Evolutionary conservation across 2,888 invertebrate species (phyloP).

Genomic region (Tuberolachnus salignus): DNA sequence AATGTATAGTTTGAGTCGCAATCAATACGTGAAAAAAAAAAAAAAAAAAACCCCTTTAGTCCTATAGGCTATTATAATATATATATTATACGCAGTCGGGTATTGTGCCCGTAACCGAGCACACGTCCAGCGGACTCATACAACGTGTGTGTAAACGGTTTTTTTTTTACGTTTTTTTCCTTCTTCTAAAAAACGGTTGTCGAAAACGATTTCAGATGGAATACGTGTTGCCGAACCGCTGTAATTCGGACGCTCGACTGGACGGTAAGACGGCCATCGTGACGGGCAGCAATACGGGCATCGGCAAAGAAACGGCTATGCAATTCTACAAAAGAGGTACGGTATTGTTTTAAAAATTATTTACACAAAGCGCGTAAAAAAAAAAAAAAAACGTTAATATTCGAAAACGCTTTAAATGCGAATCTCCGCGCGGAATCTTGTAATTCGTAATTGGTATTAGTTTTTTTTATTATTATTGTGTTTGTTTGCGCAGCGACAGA

Average conservation of each 20-base stretch:
- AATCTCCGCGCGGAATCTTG: too few species aligned
- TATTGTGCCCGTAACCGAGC: neutral
- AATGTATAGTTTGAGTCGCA: too few species aligned
- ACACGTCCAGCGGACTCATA: neutral
- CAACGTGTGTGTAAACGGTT: neutral
- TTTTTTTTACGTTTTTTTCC: neutral
- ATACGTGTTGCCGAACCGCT: constrained; percentile 59
- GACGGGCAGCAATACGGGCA: constrained; percentile 63
- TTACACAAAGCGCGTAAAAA: too few species aligned
- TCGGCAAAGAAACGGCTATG: constrained; percentile 62
- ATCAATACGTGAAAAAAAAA: too few species aligned
- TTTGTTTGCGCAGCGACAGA: too few species aligned
- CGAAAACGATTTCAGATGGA: constrained; percentile 18
- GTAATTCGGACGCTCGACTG: constrained; percentile 63
- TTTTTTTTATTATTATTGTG: too few species aligned
- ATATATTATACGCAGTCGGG: neutral
- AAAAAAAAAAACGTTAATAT: too few species aligned
- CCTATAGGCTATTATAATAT: neutral
- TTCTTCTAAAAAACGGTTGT: neutral
- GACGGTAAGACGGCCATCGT: constrained; percentile 64
- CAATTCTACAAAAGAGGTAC: constrained; percentile 64
- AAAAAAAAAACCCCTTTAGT: too few species aligned
- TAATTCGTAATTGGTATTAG: too few species aligned
- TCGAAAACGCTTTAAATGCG: too few species aligned
- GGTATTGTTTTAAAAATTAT: neutral